Base-by-base conservation (phyloP, 2,113 vertebrate species). In the Rhinichthys klamathensis region DNA sequence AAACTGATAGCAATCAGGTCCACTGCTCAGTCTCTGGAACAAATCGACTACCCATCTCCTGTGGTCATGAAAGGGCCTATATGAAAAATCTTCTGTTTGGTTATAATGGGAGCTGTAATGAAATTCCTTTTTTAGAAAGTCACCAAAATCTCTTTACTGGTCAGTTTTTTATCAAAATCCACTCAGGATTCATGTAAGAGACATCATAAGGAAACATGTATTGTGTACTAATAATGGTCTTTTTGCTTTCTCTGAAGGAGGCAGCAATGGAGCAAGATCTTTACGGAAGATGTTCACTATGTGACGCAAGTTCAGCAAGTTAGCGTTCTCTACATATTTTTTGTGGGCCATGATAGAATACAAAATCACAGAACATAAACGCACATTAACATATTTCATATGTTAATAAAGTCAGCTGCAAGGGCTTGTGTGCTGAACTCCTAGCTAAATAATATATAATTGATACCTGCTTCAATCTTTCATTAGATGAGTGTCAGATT, bases 231-330 rank as follows among this genome's bases (percentile, higher is more conserved):
- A 80, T 30, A 44, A 9, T 27, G 13, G 30, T 21, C 25, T 67
- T 65, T 65, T 69, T 81, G 61, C 6, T 81, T 81, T 69, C 27
- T 32, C 27, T 69, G 18, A 67, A 81, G 79, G 61, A 81, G 44
- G 61, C 61, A 69, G 79, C 60, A 51, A 35, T 32, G 61, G 51
- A 67, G 46, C 44, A 69, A 81, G 27, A 69, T 69, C 61, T 21
- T 32, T 69, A 21, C 61, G 44, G 61, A 69, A 81, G 44, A 27
- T 81, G 61, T 3, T 46, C 60, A 51, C 30, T 21, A 77, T 81
- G 44, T 81, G 79, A 81, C 54, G 44, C 27, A 54, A 18, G 1
- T 49, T 49, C 73, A 67, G 25, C 16, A 78, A 38, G 12, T 32
- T 38, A 60, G 6, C 1, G 2, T 12, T n/a, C 5, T 78, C 35